Percentiles rank a stretch among this genome's conserved stretches.
These are phyloP conservation scores for Malthinus seriepunctatus DNA, from an alignment of 2,888 invertebrate genomes.

Conservation along the genomic window DNA sequence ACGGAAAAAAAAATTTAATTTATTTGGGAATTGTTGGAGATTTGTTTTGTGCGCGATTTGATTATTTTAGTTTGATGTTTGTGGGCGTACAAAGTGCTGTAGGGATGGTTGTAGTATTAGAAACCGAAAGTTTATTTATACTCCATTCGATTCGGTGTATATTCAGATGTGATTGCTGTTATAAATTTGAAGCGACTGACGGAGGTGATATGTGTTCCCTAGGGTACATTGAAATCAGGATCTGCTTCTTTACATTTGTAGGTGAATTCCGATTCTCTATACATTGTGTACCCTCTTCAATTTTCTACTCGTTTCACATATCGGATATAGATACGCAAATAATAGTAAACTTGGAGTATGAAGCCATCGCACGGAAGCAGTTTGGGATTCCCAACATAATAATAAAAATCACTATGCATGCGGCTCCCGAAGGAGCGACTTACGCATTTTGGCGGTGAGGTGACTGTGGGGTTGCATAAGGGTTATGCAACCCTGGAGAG, in stretches of 20 bases:
- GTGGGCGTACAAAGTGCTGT: conserved; percentile 27
- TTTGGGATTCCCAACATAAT: conserved; percentile 49
- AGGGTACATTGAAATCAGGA: conserved; percentile 42
- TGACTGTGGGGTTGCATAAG: conserved; percentile 45
- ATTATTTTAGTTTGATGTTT: conserved; percentile 18
- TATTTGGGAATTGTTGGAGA: neutral
- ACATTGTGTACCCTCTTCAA: conserved; percentile 34
- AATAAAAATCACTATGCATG: conserved; percentile 58
- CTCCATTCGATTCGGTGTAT: conserved; percentile 33
- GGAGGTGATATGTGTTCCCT: conserved; percentile 40
- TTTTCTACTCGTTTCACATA: conserved; percentile 36
- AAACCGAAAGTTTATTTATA: conserved; percentile 32
- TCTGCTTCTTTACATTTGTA: conserved; percentile 32
- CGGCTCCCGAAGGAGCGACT: conserved; percentile 41
- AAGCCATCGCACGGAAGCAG: conserved; percentile 35
- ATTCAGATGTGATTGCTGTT: conserved; percentile 38
- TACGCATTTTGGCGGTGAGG: conserved; percentile 38
- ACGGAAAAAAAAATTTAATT: neutral
- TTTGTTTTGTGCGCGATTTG: conserved; percentile 2
- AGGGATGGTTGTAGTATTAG: conserved; percentile 25
- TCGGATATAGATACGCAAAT: conserved; percentile 38
- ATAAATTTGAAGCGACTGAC: conserved; percentile 35
- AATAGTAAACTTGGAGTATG: conserved; percentile 35
- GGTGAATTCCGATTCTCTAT: conserved; percentile 28
- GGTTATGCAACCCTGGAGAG: conserved; percentile 55